Evolutionary conservation across 2,113 vertebrate genomes (phyloP).

Genomic region (Sardina pilchardus): DNA sequence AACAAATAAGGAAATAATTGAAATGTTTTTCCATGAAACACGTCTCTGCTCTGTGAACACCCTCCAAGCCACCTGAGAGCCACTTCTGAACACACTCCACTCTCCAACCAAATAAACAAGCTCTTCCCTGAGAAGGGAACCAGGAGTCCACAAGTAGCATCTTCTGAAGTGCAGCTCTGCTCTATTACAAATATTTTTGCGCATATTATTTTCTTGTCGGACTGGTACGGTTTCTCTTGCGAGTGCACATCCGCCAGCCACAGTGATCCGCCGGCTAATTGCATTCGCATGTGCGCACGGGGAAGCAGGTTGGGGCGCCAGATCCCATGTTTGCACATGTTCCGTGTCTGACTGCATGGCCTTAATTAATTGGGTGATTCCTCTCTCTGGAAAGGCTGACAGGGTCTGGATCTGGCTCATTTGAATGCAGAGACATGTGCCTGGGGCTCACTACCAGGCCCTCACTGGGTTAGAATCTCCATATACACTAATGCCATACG

Average conservation of each 20-base stretch:
- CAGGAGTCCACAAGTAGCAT: too few relatives aligned
- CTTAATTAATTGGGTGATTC: constrained; percentile 25
- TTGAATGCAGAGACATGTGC: constrained; percentile 13
- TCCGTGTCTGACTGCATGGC: not conserved
- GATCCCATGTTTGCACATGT: constrained; percentile 32
- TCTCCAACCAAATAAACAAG: too few relatives aligned
- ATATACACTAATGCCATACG: too few relatives aligned
- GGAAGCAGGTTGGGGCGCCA: not conserved
- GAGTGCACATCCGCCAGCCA: not conserved
- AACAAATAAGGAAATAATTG: too few relatives aligned
- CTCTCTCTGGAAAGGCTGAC: constrained; percentile 24
- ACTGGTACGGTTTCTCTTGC: not conserved
- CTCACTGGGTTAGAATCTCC: too few relatives aligned
- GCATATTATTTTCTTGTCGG: not conserved
- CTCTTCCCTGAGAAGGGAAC: too few relatives aligned
- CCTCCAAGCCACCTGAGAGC: too few relatives aligned
- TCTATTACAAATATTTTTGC: not conserved
- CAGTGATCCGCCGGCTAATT: constrained; percentile 18
- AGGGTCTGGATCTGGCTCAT: constrained; percentile 8
- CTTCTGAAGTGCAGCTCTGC: too few relatives aligned
- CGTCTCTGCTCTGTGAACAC: too few relatives aligned
- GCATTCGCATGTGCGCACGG: constrained; percentile 31
- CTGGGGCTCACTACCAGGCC: not conserved
- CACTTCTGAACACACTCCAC: too few relatives aligned
- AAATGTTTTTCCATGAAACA: too few relatives aligned